These are phyloP conservation scores for Bombus breviceps DNA, from an alignment of 1,140 invertebrate genomes.

Conservation along the genomic window DNA sequence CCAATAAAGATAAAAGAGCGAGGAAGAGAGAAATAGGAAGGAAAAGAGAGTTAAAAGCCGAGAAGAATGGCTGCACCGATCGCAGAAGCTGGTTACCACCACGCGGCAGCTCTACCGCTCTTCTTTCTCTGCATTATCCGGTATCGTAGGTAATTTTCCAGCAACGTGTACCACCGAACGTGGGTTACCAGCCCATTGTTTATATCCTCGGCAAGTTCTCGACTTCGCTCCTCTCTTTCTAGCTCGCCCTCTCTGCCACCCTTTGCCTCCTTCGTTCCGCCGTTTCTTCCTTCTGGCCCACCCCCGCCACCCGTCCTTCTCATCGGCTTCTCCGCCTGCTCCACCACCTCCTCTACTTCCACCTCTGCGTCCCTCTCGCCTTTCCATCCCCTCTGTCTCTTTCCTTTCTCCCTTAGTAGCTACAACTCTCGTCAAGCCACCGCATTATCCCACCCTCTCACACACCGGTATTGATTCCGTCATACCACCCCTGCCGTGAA, in stretches of 20 bases:
- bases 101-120: constrained; percentile 3
- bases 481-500: constrained; percentile 64
- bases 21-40: not conserved
- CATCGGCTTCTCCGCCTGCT: not conserved
- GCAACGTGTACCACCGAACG: constrained; percentile 60
- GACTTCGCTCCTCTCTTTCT: constrained; percentile 27
- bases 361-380: not conserved
- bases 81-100: constrained; percentile 44
- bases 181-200: constrained; percentile 65
- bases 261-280: constrained; percentile 3
- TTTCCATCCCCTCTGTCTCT: constrained; percentile 4
- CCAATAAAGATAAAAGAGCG: constrained; percentile 42
- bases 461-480: constrained; percentile 78
- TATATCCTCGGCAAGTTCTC: constrained; percentile 66
- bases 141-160: constrained; percentile 65
- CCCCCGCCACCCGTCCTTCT: not conserved
- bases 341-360: not conserved
- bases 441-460: constrained; percentile 75
- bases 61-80: constrained; percentile 45
- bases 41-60: constrained; percentile 11
- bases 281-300: constrained; percentile 33
- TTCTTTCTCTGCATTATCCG: constrained; percentile 49
- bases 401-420: constrained; percentile 53
- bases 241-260: not conserved
- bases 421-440: constrained; percentile 74